Evolutionary conservation across 2,888 invertebrate genomes (phyloP), one percentile per base, ranked within the genome.

Genomic region (Poecilobothrus nobilitatus): DNA sequence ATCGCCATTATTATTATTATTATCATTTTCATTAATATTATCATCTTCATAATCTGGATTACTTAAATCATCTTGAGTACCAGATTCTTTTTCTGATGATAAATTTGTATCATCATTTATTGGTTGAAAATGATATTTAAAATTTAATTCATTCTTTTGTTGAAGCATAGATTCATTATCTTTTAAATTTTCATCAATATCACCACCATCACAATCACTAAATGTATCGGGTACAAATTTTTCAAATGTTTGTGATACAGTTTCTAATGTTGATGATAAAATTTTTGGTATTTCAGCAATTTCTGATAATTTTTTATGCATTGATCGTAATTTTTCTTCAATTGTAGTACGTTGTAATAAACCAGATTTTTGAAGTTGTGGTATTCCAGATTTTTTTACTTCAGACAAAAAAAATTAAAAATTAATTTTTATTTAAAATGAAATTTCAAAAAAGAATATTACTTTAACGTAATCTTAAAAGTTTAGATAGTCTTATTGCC

Each of bases 201-300:
- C 20, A 33, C 5, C 15, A 12, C 15, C 18, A 53, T 15, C 15
- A 18, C 5, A 6, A 53, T 53, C 18, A 27, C 9, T 18, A 9
- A 63, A 27, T 27, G 12, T 34, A 6, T 67, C 41, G 0, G 71
- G 66, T 9, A 75, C 72, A 41, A 81, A 73, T 70, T 75, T 76
- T 22, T 78, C 79, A 72, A 81, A 80, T 18, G 78, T 80, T 70
- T 79, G 79, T 18, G 81, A 78, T 2, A 82, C 81, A 1, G 81
- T 78, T 73, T 78, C 79, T 71, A 82, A 73, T 4, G 82, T 82
- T 2, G 80, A 80, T 69, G 77, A 78, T 1, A 82, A 74, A 33
- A 82, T 78, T 72, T 76, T 77, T 4, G 82, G 82, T 70, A 82
- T 81, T 72, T 80, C 79, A 34, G 82, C 81, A 53, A 82, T 81